Base-by-base conservation (phyloP, 1,140 invertebrate species). In the Phenacoccus solenopsis region DNA sequence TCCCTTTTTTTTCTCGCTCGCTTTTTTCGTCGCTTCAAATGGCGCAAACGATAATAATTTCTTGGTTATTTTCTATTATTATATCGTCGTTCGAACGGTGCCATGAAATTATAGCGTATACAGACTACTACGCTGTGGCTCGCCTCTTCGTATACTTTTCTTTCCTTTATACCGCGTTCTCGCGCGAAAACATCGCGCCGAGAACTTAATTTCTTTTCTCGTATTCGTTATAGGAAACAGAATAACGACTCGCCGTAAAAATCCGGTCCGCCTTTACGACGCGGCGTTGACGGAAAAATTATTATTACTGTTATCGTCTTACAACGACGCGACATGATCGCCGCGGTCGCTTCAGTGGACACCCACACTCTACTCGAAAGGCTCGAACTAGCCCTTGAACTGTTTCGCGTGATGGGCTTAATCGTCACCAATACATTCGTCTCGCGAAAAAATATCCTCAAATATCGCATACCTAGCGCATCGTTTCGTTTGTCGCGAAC, bases 51-150 rank as follows among this genome's bases (percentile, higher is more conserved):
- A 49, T 49, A 49, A 49, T 49, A 49, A 49, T 49, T 49, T 49
- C 38, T 49, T 49, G 38, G 38, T 49, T 49, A 49, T 49, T 49
- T 49, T 49, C 38, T 49, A n/a, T 49, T 49, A 49, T 49, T 49
- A 49, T 49, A 49, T 49, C 38, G 38, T 49, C 38, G 38, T 49
- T 49, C 38, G 38, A 49, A 49, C 38, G 38, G n/a, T n/a, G n/a
- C n/a, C n/a, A 49, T 49, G 38, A 49, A 49, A 49, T 49, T 49
- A 49, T 49, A n/a, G n/a, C n/a, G n/a, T n/a, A 49, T 49, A 49
- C 38, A 49, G 2, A 49, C 38, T 49, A 49, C 16, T 2, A 16
- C 38, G 38, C 38, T 49, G 38, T n/a, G 13, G 38, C 13, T 49
- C 38, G 38, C n/a, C n/a, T n/a, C n/a, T n/a, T n/a, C n/a, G n/a